These are phyloP conservation scores for Melanargia galathea DNA, from an alignment of 2,888 invertebrate species.

Conservation along the genomic window DNA sequence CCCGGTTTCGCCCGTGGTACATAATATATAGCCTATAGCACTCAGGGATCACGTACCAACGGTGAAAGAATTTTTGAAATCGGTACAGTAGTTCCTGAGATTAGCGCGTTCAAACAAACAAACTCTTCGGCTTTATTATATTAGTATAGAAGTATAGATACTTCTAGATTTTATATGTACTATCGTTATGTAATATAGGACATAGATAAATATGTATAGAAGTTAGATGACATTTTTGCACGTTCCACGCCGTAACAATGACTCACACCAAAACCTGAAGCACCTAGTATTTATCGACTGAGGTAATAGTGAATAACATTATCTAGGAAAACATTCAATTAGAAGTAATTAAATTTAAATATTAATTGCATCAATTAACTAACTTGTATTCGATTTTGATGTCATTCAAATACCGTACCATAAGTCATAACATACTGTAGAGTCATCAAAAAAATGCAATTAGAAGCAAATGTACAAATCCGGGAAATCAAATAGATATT, in stretches of 20 bases:
- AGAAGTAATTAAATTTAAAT: background rate
- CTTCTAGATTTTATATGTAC: too few relatives aligned
- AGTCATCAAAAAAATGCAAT: slow-evolving; percentile 7
- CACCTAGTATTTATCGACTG: slow-evolving; percentile 3
- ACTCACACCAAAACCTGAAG: slow-evolving; percentile 28
- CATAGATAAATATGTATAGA: background rate
- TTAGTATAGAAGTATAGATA: too few relatives aligned
- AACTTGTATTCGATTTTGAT: background rate
- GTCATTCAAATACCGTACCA: slow-evolving; percentile 1
- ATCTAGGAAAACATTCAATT: background rate
- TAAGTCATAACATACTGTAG: background rate
- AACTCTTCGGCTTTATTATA: too few relatives aligned
- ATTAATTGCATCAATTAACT: slow-evolving; percentile 4
- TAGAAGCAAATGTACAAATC: background rate
- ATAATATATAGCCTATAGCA: too few relatives aligned
- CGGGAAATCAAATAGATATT: too few relatives aligned
- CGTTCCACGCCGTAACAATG: slow-evolving; percentile 49
- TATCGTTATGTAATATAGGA: background rate
- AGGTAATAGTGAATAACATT: slow-evolving; percentile 22
- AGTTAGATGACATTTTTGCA: slow-evolving; percentile 57
- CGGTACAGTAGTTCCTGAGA: too few relatives aligned
- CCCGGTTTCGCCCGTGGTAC: too few relatives aligned
- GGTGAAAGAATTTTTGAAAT: too few relatives aligned
- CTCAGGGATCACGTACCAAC: too few relatives aligned
- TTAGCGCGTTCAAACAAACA: too few relatives aligned